Conservation (phyloP, 2,113 vertebrate species). For the Calyptomena viridis region DNA sequence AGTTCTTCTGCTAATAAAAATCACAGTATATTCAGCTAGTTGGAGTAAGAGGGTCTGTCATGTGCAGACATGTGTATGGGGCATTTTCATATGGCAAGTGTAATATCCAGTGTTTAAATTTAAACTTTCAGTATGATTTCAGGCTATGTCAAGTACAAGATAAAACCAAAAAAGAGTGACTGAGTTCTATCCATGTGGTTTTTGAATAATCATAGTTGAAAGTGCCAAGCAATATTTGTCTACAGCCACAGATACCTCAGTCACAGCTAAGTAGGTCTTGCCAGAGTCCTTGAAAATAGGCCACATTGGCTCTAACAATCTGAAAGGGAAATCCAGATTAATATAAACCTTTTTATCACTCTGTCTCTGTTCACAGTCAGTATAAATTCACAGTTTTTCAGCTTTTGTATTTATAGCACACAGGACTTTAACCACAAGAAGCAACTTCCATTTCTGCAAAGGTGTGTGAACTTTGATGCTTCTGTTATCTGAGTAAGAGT, state of each 20-base stretch:
- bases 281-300: constrained; percentile 30
- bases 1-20: neutral
- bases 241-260: neutral
- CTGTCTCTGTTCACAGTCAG: neutral
- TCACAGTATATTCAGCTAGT: neutral
- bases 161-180: neutral
- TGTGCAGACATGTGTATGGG: neutral
- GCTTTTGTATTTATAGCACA: constrained; percentile 20
- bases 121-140: neutral
- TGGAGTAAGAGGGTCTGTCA: neutral
- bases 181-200: neutral
- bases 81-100: neutral
- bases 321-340: constrained; percentile 47
- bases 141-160: neutral
- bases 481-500: neutral
- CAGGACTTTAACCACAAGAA: neutral
- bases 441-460: neutral
- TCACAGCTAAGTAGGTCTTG: neutral
- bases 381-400: constrained; percentile 26
- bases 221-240: neutral
- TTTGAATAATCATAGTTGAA: neutral
- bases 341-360: neutral
- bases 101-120: neutral
- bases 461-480: neutral
- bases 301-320: neutral